Evolutionary conservation across 1,140 invertebrate species (phyloP).

Genomic region (Drosophila nebulosa): DNA sequence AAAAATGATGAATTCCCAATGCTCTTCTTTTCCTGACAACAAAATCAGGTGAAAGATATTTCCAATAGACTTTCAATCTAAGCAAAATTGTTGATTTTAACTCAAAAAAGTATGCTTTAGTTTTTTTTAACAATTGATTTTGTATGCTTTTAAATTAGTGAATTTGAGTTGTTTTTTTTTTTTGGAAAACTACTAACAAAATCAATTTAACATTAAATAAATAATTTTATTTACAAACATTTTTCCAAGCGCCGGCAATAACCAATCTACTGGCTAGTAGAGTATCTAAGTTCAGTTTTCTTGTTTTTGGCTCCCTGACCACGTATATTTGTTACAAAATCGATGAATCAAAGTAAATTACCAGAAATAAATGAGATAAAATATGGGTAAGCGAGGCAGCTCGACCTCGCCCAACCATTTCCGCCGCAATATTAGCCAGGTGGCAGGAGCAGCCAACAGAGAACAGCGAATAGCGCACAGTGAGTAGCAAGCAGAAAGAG

Average conservation of each 20-base stretch:
- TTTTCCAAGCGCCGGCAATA: too few relatives aligned
- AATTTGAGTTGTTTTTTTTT: too few relatives aligned
- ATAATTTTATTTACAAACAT: too few relatives aligned
- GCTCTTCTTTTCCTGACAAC: not conserved
- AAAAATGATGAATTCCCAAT: not conserved
- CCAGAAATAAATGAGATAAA: conserved; percentile 79
- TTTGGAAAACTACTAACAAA: too few relatives aligned
- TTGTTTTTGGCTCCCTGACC: not conserved
- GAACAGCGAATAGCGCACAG: too few relatives aligned
- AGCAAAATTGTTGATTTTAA: not conserved
- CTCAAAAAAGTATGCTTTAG: not conserved
- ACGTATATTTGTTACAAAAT: conserved; percentile 69
- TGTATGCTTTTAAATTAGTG: too few relatives aligned
- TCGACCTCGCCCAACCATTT: conserved; percentile 9
- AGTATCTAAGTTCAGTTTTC: conserved; percentile 28
- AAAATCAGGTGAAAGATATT: not conserved
- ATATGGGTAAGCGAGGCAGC: conserved; percentile 56
- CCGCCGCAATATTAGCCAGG: conserved; percentile 33
- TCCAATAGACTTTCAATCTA: too few relatives aligned
- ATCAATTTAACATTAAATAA: too few relatives aligned
- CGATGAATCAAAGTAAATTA: conserved; percentile 79
- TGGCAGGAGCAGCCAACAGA: too few relatives aligned
- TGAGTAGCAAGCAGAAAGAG: conserved; percentile 28
- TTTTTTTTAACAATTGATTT: not conserved
- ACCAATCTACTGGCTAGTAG: conserved; percentile 11